A percentile compares a stretch with the other conserved stretches of the same genome.
These are phyloP conservation scores for Eublepharis macularius DNA, from an alignment of 2,113 vertebrate species.

Conservation along the genomic window DNA sequence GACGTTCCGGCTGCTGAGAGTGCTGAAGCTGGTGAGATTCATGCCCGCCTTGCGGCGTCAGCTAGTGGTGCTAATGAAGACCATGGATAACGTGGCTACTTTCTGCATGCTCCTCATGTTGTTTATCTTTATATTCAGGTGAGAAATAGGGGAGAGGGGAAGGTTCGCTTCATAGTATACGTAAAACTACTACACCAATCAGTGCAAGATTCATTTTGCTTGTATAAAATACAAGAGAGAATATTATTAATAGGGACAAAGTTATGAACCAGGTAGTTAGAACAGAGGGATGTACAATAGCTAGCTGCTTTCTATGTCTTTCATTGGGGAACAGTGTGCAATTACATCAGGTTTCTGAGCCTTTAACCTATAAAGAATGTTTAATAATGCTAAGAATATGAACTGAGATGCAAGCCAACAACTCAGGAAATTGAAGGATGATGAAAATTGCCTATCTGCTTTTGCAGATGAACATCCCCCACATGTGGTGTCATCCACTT, in stretches of 20 bases:
- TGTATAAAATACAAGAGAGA: background rate
- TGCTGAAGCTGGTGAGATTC: constrained; percentile 95
- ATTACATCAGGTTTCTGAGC: background rate
- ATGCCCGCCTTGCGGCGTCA: constrained; percentile 94
- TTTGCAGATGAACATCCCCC: background rate
- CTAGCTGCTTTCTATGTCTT: background rate
- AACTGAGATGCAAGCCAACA: background rate
- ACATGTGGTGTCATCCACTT: background rate
- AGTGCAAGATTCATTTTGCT: background rate
- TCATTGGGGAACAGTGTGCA: background rate
- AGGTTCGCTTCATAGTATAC: background rate
- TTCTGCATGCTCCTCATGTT: constrained; percentile 99
- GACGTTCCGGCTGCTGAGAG: constrained; percentile 92
- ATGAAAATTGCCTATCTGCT: background rate
- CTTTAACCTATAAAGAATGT: background rate
- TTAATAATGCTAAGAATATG: background rate
- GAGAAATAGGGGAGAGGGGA: constrained; percentile 15
- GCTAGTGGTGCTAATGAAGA: constrained; percentile 97
- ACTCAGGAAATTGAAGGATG: background rate
- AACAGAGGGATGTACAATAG: background rate
- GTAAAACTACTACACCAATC: background rate
- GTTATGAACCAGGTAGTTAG: background rate
- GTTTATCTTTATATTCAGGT: constrained; percentile 99
- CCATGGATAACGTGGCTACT: constrained; percentile 98
- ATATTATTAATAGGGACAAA: background rate